These are phyloP conservation scores for Hippocampus mohnikei DNA, from an alignment of 2,113 vertebrate species.

Conservation along the genomic window DNA sequence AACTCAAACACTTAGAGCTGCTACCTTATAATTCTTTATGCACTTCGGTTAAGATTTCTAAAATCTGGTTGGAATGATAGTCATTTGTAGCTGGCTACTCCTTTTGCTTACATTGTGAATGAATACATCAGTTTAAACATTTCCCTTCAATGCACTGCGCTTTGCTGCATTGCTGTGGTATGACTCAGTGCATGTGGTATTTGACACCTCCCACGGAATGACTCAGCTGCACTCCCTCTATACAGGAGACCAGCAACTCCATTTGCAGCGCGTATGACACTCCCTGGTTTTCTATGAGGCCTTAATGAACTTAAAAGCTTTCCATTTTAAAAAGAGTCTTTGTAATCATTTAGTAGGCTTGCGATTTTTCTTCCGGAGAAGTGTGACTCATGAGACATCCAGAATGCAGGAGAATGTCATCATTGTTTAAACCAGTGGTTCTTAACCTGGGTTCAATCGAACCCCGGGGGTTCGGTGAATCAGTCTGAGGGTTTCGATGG, in stretches of 20 bases:
- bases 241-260: constrained; percentile 28
- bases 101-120: neutral
- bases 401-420: neutral
- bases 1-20: neutral
- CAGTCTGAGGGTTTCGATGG: too few species aligned
- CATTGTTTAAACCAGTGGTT: neutral
- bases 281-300: neutral
- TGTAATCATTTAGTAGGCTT: neutral
- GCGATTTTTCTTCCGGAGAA: neutral
- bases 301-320: neutral
- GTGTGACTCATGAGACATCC: neutral
- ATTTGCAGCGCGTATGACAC: neutral
- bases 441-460: too few species aligned
- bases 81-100: neutral
- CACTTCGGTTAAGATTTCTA: neutral
- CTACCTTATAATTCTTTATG: neutral
- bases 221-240: constrained; percentile 51
- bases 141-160: constrained; percentile 12
- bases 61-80: neutral
- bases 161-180: constrained; percentile 48
- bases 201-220: constrained; percentile 45
- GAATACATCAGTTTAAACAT: neutral
- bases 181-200: constrained; percentile 57
- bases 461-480: too few species aligned
- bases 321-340: neutral